Evolutionary conservation across 2,888 invertebrate species (phyloP).

Genomic region (Napeogenes sylphis): DNA sequence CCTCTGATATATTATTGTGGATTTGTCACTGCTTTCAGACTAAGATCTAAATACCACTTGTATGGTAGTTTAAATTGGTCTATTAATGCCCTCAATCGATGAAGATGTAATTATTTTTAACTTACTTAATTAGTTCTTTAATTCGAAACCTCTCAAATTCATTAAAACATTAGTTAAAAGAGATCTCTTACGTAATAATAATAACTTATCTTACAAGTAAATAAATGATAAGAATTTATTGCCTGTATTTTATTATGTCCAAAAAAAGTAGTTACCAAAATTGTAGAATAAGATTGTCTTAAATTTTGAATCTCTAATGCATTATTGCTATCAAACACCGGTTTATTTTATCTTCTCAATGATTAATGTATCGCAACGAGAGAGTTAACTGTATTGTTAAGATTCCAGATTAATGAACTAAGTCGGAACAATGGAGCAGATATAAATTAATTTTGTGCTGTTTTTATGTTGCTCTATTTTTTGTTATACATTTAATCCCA

Average conservation of each 20-base stretch:
- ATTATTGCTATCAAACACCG: not conserved
- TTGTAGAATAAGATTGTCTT: not conserved
- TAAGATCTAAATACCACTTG: slow-evolving; percentile 6
- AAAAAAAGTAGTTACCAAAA: no score
- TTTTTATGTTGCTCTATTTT: not conserved
- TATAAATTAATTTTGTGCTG: not conserved
- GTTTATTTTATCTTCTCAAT: slow-evolving; percentile 3
- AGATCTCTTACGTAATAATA: no score
- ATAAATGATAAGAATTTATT: no score
- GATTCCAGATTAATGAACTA: slow-evolving; percentile 43
- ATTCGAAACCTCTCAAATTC: no score
- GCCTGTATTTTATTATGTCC: no score
- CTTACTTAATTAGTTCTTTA: no score
- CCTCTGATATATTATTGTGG: slow-evolving; percentile 49
- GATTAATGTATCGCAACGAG: not conserved
- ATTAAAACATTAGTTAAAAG: no score
- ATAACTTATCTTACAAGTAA: no score
- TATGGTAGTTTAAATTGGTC: not conserved
- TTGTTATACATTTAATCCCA: no score
- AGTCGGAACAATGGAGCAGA: slow-evolving; percentile 33
- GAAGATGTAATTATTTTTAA: not conserved
- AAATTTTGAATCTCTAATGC: not conserved
- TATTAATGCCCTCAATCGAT: not conserved
- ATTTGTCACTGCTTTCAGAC: slow-evolving; percentile 54
- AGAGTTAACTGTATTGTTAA: slow-evolving; percentile 36